Base-by-base conservation (phyloP, 2,113 vertebrate species). In the Amphilophus citrinellus region DNA sequence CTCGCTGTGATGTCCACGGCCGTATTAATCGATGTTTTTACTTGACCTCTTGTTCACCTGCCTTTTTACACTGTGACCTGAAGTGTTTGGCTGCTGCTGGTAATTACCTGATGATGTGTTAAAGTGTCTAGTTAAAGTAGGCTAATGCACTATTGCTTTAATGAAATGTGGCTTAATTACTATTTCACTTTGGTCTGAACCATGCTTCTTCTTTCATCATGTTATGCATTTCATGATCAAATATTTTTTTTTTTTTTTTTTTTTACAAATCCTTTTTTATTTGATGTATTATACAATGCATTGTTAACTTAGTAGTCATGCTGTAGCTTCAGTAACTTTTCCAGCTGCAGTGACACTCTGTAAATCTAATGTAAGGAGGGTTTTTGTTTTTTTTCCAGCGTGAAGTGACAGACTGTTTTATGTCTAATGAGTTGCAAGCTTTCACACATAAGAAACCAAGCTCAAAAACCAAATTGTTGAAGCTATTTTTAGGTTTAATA, bases 21-120 rank as follows among this genome's bases (percentile, higher is more conserved):
- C 78, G 39, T 58, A 65, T 77, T 79, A 65, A 58, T 84, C 32
- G 60, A 44, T 80, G 57, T 71, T 84, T 90, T 86, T 61, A 73
- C 79, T 53, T 85, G 82, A 92, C 84, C 87, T 79, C 35, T 10
- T 37, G 77, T 73, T 62, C 18, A 37, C 30, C 50, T 24, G 63
- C 27, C 20, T 77, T 82, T 65, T 32, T 76, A 75, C 39, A 44
- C 58, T 7, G 30, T 53, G 27, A 58, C 56, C 37, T 57, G 8
- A 63, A 32, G 13, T 61, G 32, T 22, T 66, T 84, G 27, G 10
- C 32, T 30, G 18, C 61, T 73, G 10, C 59, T 61, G 7, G 14
- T 83, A 44, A 39, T 47, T 78, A 83, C 39, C 59, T 17, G 60
- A 56, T 30, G 11, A 76, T 66, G 62, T 87, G 88, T 76, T 71